Evolutionary conservation across 2,888 invertebrate species (phyloP), one percentile per base, ranked within the genome.

Genomic region (Linyphia triangularis): DNA sequence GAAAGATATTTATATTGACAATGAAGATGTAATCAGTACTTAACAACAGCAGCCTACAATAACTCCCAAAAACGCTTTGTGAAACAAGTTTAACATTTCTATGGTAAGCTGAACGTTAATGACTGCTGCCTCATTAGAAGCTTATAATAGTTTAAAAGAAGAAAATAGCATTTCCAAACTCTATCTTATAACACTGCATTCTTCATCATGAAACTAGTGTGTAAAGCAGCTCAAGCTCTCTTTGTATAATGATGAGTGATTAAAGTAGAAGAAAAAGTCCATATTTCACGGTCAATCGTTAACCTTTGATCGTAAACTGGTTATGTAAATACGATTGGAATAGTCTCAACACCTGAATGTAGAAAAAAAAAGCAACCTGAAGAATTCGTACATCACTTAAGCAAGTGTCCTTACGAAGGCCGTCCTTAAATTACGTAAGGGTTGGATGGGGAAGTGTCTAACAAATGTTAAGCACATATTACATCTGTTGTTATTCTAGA

Each of bases 231-330:
- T 16, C 6, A 28, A 77, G 13, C 26, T 40, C 2, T 7, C 33
- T 63, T 77, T 63, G 61, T 26, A 63, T 73, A 73, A 57, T 30
- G 51, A 51, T 9, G 61, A n/a, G 24, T 77, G 24, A 40, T 73
- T 63, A 77, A 67, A 75, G 43, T 16, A 5, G 73, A 16, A 65
- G 43, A 65, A 78, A 63, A 61, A 40, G 10, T 28, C 26, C 78
- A 79, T 79, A 79, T 33, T 67, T 79, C 78, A 79, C 78, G 65
- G 78, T 79, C 78, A 79, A 78, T 78, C 65, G 65, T 43, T 78
- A 78, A 51, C 78, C 78, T 79, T 67, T 79, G 78, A 79, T 43
- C 22, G 30, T 0, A 43, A 67, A 79, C 78, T 33, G 51, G 78
- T 79, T 79, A 79, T 79, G 78, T 6, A 79, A 79, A 79, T 63